phyloP scores from a whole-genome alignment of 2,113 vertebrate species.

The Hepsetus odoe region DNA sequence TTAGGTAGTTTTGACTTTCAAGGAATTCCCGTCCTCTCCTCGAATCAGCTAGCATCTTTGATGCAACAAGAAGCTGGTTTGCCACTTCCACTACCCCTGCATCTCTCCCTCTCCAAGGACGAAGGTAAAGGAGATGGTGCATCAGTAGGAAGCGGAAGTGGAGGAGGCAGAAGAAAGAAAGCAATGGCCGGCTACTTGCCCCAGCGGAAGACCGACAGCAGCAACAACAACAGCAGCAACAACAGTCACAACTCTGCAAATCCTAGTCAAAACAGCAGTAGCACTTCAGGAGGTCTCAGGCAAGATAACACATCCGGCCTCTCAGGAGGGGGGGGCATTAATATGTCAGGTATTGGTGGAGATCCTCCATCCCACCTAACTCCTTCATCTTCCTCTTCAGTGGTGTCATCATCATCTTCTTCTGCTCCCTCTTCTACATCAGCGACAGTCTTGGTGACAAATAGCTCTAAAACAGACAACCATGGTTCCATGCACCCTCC shows the following conservation, averaged over 20 bases:
- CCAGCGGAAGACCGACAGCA: conserved; percentile 77
- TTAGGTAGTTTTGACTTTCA: conserved; percentile 80
- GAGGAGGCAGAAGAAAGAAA: conserved; percentile 78
- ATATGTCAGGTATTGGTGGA: conserved; percentile 72
- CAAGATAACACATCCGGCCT: conserved; percentile 73
- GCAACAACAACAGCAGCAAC: conserved; percentile 64
- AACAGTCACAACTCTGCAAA: conserved; percentile 70
- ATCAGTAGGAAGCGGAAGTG: conserved; percentile 61
- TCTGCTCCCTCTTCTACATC: conserved; percentile 78
- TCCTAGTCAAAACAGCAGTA: conserved; percentile 68
- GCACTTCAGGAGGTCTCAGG: conserved; percentile 70
- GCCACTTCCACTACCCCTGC: conserved; percentile 77
- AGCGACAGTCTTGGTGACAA: conserved; percentile 78
- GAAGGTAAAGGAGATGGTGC: conserved; percentile 75
- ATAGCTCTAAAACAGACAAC: conserved; percentile 76
- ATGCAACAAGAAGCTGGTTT: conserved; percentile 81
- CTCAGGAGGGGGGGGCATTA: conserved; percentile 69
- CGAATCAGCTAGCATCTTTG: conserved; percentile 80
- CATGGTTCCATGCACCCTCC: conserved; percentile 71
- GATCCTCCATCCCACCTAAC: conserved; percentile 75
- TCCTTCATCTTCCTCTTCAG: conserved; percentile 76
- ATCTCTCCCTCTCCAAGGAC: conserved; percentile 79
- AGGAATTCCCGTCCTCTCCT: conserved; percentile 81
- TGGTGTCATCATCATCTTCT: conserved; percentile 78
- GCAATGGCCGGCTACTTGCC: conserved; percentile 82